Base-by-base conservation (phyloP, 2,888 invertebrate genomes). In the Notodonta ziczac region DNA sequence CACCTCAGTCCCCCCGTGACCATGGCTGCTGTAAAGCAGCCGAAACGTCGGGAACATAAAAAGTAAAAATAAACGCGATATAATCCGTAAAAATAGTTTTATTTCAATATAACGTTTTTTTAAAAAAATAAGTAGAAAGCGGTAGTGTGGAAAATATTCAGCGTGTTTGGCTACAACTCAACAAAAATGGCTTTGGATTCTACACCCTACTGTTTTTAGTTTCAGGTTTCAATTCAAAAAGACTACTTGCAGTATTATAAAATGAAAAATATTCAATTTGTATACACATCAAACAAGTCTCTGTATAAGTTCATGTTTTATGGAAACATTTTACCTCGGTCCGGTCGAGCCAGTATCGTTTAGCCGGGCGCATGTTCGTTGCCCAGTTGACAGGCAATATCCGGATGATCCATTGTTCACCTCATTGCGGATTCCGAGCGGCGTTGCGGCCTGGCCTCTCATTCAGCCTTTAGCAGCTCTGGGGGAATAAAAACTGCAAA, bases 341-440 rank as follows among this genome's bases (percentile, higher is more conserved):
- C 70, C 67, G 67, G 69, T 70, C 73, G 80, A 80, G 79, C 81
- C 76, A 80, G 80, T 78, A 76, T 74, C 76, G 82, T 70, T 73
- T 74, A 79, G 79, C 72, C 67, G 68, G 69, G 75, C 72, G 72
- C 71, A 78, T 80, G 81, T 84, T 83, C 82, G 82, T 83, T 82
- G 80, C 81, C 78, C 81, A 73, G 85, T 87, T 90, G 91, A 91
- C 91, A 90, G 87, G 89, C 90, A 91, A 91, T 91, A 91, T 91
- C 91, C 91, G 90, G 85, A 86, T 89, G 89, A 92, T 90, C 88
- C 89, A 90, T 91, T 91, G 91, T 91, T 87, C 89, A 83, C 81
- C 89, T 91, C 91, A 92, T 92, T 91, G 89, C 78, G 86, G 86
- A 91, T 91, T 91, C 91, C 77, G 81, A 79, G 75, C 87, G 78